phyloP scores from a whole-genome alignment of 2,797 vertebrate genomes.

The Falco naumanni region DNA sequence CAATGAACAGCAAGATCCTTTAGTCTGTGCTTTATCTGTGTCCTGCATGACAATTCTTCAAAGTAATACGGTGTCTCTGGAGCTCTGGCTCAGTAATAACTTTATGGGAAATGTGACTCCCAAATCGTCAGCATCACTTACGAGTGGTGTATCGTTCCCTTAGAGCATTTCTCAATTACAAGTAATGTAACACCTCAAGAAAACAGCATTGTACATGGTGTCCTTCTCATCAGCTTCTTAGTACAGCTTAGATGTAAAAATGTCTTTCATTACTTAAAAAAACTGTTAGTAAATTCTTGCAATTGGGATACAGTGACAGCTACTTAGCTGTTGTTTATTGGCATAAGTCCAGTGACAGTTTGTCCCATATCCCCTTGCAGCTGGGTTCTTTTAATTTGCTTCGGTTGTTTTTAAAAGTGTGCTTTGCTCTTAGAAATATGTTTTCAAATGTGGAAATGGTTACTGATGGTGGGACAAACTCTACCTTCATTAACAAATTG shows the following conservation, averaged over 20 bases:
- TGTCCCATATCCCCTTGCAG: neutral
- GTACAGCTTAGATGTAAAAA: neutral
- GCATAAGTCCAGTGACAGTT: neutral
- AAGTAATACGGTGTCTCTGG: neutral
- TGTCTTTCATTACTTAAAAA: neutral
- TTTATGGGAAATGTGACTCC: neutral
- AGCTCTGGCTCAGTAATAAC: neutral
- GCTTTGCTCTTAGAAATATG: neutral
- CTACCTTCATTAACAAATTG: neutral
- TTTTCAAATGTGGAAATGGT: neutral
- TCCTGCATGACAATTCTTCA: neutral
- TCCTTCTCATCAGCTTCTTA: neutral
- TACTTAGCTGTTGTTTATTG: neutral
- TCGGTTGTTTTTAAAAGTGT: neutral
- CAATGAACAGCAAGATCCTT: neutral
- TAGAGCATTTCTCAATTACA: neutral
- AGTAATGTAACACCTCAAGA: neutral
- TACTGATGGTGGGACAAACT: neutral
- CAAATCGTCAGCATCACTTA: neutral
- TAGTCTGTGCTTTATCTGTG: neutral
- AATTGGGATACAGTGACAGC: neutral
- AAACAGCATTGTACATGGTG: neutral
- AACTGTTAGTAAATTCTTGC: neutral
- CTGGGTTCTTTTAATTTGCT: neutral
- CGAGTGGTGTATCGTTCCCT: neutral